Evolutionary conservation across 1,140 invertebrate species (phyloP), one percentile per base, ranked within the genome.

Genomic region (Luehdorfia chinensis): DNA sequence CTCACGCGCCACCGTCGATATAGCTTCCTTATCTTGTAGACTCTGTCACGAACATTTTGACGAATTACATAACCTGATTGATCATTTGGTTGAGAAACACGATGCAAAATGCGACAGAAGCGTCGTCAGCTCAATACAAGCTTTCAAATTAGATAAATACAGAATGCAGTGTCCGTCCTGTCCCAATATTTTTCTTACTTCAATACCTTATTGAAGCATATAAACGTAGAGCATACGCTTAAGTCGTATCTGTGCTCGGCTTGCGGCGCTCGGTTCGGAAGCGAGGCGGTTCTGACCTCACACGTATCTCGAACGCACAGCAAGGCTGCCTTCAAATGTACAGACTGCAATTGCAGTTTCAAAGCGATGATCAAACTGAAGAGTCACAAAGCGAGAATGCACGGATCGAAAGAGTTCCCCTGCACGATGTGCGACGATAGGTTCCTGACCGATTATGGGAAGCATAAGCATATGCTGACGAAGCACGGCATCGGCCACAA

Each of bases 201-300:
- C 34, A 74, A 78, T 1, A 88, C 85, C 50, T 43, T 88, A 0
- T 70, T 86, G 11, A 73, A 80, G 6, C 88, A 88, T 21, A 80
- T 87, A 75, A 80, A 81, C 30, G 61, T 73, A 0, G 86, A 89
- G 50, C 81, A 66, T 34, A 75, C 73, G 0, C 67, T 80, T 32
- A 81, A 74, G 57, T 23, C 95, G 94, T 62, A 89, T 93, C 36
- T 96, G 95, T 66, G 93, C 33, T 76, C 78, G 1, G 74, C 78
- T 13, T 84, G 80, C 34, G 77, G 80, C 0, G 66, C 81, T 28
- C 72, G 94, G 47, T 84, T 92, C 2, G 96, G 95, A 64, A 89
- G 89, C 0, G 96, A 95, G 64, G 91, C 90, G 0, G 95, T 89
- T 73, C 30, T 84, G 0, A 78, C 47, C 51, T 1, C 79, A 72